These are phyloP conservation scores for Thumatha senex DNA, from an alignment of 2,888 invertebrate species.

Conservation along the genomic window DNA sequence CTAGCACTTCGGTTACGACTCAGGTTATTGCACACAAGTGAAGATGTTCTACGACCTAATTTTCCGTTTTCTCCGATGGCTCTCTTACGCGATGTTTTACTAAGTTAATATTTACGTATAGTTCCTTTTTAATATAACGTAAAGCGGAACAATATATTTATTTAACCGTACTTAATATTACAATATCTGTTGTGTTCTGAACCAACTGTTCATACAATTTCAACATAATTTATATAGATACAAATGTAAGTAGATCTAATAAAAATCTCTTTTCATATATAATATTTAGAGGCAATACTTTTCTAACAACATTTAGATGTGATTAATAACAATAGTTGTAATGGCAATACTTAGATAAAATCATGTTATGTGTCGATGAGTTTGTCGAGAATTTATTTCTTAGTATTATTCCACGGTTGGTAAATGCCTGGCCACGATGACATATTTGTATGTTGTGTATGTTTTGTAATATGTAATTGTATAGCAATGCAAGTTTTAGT, in stretches of 20 bases:
- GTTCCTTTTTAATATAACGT: constrained; percentile 54
- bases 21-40: constrained; percentile 62
- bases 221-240: constrained; percentile 62
- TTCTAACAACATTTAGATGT: constrained; percentile 80
- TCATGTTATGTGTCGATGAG: constrained; percentile 57
- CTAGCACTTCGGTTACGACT: constrained; percentile 73
- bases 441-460: constrained; percentile 64
- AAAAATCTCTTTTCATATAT: constrained; percentile 70
- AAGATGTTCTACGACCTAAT: constrained; percentile 45
- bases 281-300: constrained; percentile 80
- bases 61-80: constrained; percentile 63
- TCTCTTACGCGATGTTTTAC: constrained; percentile 49
- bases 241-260: constrained; percentile 71
- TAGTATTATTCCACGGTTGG: constrained; percentile 62
- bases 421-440: constrained; percentile 60
- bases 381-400: constrained; percentile 54
- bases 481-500: constrained; percentile 69
- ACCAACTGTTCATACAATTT: constrained; percentile 59
- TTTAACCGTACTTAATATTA: constrained; percentile 68
- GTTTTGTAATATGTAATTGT: constrained; percentile 58
- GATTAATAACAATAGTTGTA: constrained; percentile 76
- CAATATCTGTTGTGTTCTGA: constrained; percentile 52
- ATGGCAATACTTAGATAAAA: constrained; percentile 69
- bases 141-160: constrained; percentile 50
- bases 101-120: constrained; percentile 43